Evolutionary conservation across 2,113 vertebrate species (phyloP), one percentile per base, ranked within the genome.

Genomic region (Phaethon lepturus): DNA sequence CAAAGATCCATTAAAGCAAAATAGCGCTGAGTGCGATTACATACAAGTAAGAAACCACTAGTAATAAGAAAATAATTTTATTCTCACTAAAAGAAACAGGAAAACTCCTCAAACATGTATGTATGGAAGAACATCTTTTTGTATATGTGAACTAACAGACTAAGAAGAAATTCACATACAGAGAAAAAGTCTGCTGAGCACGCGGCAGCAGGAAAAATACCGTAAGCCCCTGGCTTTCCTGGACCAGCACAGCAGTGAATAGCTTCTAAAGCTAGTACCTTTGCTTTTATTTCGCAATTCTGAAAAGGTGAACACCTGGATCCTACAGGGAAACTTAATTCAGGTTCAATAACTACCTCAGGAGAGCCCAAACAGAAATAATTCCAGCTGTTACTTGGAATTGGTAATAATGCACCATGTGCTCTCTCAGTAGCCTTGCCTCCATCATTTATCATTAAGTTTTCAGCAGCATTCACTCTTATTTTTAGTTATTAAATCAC

Each of bases 1-100:
- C 24, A 78, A 89, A 94, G 52, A 68, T 68, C 23, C 14, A 18
- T 45, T 75, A 20, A 13, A 72, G 45, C 18, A 80, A 73, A 94
- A 69, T 0, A 45, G 24, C 5, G 4, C 28, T 52, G n/a, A 81
- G 14, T 40, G 31, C 1, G 0, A 75, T 2, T 18, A 14, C 1
- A 0, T 44, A 68, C 26, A 76, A 85, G 8, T 9, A 78, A 75
- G 18, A 71, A 78, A 17, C 14, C 47, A 47, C 52, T 20, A 42
- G 28, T 42, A 87, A 74, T 6, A 81, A 71, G 55, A 81, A 74
- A 50, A 60, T n/a, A 1, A 15, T 35, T 85, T 75, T 56, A 55
- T 11, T 63, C 35, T 78, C 23, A 20, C 28, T 74, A 22, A 71
- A 80, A 78, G 45, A 77, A 84, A 79, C 4, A 79, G 13, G 44